Evolutionary conservation across 2,113 vertebrate genomes (phyloP).

Genomic region (Numida meleagris): DNA sequence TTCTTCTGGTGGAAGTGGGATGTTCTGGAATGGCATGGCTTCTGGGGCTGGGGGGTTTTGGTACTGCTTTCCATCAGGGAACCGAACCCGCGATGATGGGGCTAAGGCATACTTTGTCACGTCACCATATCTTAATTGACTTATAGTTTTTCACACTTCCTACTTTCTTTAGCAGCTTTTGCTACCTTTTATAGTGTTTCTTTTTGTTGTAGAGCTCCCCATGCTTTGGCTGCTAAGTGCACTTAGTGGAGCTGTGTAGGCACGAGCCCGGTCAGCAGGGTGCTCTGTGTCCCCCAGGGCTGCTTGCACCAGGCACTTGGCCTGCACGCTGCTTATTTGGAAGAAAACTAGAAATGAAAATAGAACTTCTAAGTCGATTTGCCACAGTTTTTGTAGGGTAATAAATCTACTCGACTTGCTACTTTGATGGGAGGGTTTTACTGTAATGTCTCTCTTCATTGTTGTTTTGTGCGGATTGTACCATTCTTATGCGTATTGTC

Average conservation of each 20-base stretch:
- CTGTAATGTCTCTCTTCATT: not conserved
- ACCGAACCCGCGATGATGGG: not conserved
- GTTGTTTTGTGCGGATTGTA: constrained; percentile 2
- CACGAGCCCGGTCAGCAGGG: not conserved
- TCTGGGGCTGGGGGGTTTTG: not conserved
- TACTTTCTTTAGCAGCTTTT: not conserved
- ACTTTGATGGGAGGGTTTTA: not conserved
- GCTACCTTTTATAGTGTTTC: not conserved
- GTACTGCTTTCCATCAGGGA: not conserved
- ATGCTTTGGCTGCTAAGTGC: not conserved
- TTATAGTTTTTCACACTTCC: not conserved
- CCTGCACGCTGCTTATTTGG: not conserved
- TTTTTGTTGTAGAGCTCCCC: not conserved
- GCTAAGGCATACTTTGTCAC: not conserved
- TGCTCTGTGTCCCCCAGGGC: accelerated
- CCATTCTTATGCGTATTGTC: constrained; percentile 7
- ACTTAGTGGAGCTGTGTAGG: not conserved
- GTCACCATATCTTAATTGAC: not conserved
- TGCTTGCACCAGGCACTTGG: not conserved
- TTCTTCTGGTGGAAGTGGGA: not conserved
- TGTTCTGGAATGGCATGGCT: not conserved
- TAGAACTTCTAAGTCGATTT: not conserved
- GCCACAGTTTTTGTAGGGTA: not conserved
- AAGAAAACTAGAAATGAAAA: not conserved
- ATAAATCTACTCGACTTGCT: constrained; percentile 1